Conservation (phyloP, 2,113 vertebrate species). For the Phocoena phocoena region DNA sequence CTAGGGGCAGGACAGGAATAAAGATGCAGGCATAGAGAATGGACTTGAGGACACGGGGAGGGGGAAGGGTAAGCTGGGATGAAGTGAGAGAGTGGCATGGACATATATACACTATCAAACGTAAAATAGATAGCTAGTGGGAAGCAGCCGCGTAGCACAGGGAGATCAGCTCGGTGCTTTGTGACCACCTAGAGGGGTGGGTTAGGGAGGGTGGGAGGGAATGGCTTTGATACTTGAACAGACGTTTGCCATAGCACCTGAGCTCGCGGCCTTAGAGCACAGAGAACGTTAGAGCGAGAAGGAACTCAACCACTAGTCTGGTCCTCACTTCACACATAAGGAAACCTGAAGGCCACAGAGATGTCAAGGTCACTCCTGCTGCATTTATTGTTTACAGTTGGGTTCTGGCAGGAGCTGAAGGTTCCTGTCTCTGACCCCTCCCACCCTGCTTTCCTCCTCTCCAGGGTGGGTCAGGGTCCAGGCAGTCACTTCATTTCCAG, state of each 20-base stretch:
- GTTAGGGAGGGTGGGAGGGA: no score
- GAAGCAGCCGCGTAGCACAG: no score
- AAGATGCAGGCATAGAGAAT: no score
- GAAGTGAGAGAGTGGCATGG: no score
- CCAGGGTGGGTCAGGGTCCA: neutral
- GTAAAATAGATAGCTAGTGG: no score
- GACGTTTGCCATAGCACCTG: neutral
- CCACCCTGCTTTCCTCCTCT: neutral
- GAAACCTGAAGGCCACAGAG: neutral
- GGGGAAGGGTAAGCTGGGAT: no score
- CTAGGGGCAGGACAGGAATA: no score
- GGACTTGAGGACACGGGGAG: no score
- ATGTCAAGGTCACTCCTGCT: neutral
- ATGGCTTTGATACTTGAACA: neutral
- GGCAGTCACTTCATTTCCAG: neutral
- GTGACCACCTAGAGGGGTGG: no score
- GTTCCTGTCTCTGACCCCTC: neutral
- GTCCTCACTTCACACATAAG: neutral
- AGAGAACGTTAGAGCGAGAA: fast-evolving
- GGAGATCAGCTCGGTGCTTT: no score
- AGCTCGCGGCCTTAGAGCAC: neutral
- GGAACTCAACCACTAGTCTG: neutral
- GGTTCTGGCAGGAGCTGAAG: neutral
- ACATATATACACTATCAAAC: fast-evolving
- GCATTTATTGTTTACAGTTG: neutral